Conservation (phyloP, 2,113 vertebrate genomes). For the Hirundichthys speculiger region DNA sequence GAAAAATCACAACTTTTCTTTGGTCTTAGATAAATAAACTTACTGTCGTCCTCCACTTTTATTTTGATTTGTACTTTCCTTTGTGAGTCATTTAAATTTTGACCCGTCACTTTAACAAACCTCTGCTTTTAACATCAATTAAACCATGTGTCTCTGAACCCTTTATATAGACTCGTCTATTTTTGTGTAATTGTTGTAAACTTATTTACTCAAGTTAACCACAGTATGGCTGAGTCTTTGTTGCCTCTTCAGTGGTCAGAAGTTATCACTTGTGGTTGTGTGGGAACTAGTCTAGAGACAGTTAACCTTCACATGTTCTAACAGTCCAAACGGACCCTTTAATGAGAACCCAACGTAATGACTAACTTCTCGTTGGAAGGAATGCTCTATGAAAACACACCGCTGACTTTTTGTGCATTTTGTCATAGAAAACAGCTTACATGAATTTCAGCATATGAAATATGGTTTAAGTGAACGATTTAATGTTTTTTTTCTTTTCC, state of each 20-base stretch:
- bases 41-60: background rate
- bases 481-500: background rate
- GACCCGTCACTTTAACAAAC: background rate
- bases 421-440: background rate
- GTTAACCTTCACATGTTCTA: slow-evolving; percentile 79
- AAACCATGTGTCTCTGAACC: background rate
- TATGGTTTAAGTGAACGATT: background rate
- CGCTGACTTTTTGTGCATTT: slow-evolving; percentile 20
- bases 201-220: slow-evolving; percentile 28
- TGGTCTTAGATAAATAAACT: slow-evolving; percentile 17
- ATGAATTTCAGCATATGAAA: slow-evolving; percentile 1
- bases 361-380: slow-evolving; percentile 69
- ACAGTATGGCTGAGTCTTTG: slow-evolving; percentile 3
- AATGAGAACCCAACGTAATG: slow-evolving; percentile 73
- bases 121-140: background rate
- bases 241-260: slow-evolving; percentile 34
- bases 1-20: slow-evolving; percentile 29
- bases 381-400: slow-evolving; percentile 64
- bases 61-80: background rate
- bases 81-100: background rate
- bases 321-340: slow-evolving; percentile 68
- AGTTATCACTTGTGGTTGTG: slow-evolving; percentile 50
- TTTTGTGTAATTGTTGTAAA: slow-evolving; percentile 14
- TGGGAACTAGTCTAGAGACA: slow-evolving; percentile 75
- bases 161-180: background rate